These are phyloP conservation scores for Sinocyclocheilus maitianheensis DNA, from an alignment of 2,113 vertebrate species.

Conservation along the genomic window DNA sequence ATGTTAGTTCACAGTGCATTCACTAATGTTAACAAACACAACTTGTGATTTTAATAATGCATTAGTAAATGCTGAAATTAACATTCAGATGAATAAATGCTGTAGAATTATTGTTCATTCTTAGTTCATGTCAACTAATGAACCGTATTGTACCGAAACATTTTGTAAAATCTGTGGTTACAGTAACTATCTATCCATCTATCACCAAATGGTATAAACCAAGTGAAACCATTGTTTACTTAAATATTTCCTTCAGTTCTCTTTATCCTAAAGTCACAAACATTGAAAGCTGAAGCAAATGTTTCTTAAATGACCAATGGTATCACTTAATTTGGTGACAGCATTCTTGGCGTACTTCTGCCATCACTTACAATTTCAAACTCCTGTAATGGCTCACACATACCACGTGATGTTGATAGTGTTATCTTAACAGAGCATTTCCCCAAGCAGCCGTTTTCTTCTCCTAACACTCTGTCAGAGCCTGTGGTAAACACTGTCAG, in stretches of 20 bases:
- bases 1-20: no score
- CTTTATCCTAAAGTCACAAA: neutral
- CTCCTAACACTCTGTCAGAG: conserved; percentile 75
- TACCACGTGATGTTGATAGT: conserved; percentile 65
- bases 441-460: conserved; percentile 58
- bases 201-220: no score
- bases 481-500: conserved; percentile 76
- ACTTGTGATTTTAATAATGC: no score
- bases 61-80: no score
- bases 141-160: no score
- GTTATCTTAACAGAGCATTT: conserved; percentile 74
- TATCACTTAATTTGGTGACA: conserved; percentile 24
- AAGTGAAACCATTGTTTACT: neutral
- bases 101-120: no score
- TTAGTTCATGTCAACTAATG: no score
- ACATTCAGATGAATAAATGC: no score
- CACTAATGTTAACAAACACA: no score
- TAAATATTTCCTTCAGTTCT: neutral
- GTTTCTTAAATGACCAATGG: conserved; percentile 10
- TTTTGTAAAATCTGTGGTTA: no score
- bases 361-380: conserved; percentile 54
- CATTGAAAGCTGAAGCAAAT: conserved; percentile 20
- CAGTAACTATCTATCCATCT: no score
- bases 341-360: conserved; percentile 47
- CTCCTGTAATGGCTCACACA: conserved; percentile 45